Evolutionary conservation across 2,888 invertebrate species (phyloP).

Genomic region (Leptinotarsa tumamoca): DNA sequence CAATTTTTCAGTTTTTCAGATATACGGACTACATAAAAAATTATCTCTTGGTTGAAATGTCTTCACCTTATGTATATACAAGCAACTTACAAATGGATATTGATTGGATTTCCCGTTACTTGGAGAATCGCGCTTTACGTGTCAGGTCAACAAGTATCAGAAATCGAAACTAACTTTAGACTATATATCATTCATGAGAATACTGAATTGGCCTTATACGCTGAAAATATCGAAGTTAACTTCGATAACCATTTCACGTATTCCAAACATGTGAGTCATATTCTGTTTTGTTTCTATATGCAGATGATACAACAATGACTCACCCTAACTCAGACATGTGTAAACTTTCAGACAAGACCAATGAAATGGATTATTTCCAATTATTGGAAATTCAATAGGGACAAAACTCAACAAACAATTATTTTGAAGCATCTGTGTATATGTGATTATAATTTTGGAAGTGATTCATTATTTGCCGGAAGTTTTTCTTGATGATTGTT

Average conservation of each 20-base stretch:
- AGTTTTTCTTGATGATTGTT: no score
- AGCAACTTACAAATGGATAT: neutral
- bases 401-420: no score
- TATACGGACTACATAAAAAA: conserved; percentile 4
- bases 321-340: no score
- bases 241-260: neutral
- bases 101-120: neutral
- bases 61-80: neutral
- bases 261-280: neutral
- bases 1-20: neutral
- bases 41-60: neutral
- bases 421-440: no score
- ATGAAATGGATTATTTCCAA: no score
- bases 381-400: no score
- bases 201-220: neutral
- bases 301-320: no score
- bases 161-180: neutral
- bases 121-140: neutral
- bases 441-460: no score
- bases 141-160: neutral
- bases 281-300: no score
- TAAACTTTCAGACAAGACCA: no score
- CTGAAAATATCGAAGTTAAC: neutral
- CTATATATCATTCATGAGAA: neutral
- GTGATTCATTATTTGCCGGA: no score